Evolutionary conservation across 2,113 vertebrate genomes (phyloP).

Genomic region (Tylochromis polylepis): DNA sequence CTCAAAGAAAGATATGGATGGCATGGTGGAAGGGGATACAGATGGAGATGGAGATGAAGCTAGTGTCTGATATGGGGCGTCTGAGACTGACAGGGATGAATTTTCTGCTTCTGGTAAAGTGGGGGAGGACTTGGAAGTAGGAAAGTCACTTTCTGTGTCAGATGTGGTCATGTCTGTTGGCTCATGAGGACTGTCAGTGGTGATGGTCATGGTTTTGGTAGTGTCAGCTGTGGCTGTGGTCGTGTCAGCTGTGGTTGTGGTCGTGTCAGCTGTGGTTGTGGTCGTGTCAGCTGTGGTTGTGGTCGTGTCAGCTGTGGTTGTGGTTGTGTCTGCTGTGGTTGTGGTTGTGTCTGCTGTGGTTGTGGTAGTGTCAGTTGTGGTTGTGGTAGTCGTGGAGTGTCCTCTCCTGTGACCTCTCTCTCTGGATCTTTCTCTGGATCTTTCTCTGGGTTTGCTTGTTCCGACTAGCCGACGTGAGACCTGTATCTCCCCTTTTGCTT

Average conservation of each 20-base stretch:
- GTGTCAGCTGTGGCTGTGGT: background rate
- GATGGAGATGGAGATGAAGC: background rate
- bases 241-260: background rate
- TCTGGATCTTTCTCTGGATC: conserved; percentile 56
- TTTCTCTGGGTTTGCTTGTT: conserved; percentile 61
- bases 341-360: background rate
- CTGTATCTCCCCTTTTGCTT: conserved; percentile 71
- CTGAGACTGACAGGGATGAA: background rate
- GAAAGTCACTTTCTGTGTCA: background rate
- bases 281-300: background rate
- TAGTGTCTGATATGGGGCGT: background rate
- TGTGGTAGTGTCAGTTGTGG: background rate
- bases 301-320: background rate
- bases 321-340: rapidly evolving
- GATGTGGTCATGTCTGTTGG: background rate
- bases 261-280: background rate
- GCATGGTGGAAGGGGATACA: background rate
- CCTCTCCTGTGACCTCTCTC: conserved; percentile 64
- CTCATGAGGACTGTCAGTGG: background rate
- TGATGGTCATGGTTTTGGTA: background rate
- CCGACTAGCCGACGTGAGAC: conserved; percentile 53
- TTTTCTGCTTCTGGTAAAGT: conserved; percentile 3
- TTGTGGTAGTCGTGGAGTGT: conserved; percentile 45
- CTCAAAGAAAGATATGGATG: background rate
- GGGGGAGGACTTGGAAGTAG: background rate